phyloP scores from a whole-genome alignment of 2,888 invertebrate species.

The Julus scanicus region DNA sequence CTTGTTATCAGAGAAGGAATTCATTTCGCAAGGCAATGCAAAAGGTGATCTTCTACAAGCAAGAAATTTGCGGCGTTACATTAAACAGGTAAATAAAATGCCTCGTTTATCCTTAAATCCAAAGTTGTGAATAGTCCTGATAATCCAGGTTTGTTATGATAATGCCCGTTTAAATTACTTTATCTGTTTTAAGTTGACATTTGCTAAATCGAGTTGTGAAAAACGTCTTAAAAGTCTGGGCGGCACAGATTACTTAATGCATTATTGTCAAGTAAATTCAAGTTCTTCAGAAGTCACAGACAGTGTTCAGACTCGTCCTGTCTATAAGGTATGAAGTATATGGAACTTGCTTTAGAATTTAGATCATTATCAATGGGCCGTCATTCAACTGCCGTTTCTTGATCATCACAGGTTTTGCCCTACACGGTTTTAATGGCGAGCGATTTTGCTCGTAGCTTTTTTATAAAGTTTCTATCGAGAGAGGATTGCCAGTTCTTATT shows the following conservation, averaged over 20 bases:
- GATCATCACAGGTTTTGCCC: constrained; percentile 73
- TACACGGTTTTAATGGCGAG: constrained; percentile 80
- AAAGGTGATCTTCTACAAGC: constrained; percentile 82
- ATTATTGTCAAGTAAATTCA: constrained; percentile 43
- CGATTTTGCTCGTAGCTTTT: constrained; percentile 81
- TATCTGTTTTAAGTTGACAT: constrained; percentile 71
- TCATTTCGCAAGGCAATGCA: constrained; percentile 71
- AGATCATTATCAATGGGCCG: not conserved
- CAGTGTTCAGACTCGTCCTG: not conserved
- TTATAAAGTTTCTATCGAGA: constrained; percentile 83
- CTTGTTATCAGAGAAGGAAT: constrained; percentile 69
- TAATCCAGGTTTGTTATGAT: not conserved
- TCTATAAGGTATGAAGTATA: constrained; percentile 24
- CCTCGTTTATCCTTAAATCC: not conserved
- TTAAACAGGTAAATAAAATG: constrained; percentile 70
- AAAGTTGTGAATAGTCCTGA: not conserved
- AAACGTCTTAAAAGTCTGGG: constrained; percentile 78
- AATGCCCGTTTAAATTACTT: not conserved
- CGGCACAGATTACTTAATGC: constrained; percentile 74
- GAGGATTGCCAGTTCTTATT: constrained; percentile 85
- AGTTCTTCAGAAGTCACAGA: constrained; percentile 17
- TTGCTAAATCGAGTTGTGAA: constrained; percentile 85
- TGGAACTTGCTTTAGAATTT: not conserved
- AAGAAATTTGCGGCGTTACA: constrained; percentile 84
- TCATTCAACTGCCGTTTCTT: not conserved